Conservation (phyloP, 2,113 vertebrate species). For the Falco punctatus region DNA sequence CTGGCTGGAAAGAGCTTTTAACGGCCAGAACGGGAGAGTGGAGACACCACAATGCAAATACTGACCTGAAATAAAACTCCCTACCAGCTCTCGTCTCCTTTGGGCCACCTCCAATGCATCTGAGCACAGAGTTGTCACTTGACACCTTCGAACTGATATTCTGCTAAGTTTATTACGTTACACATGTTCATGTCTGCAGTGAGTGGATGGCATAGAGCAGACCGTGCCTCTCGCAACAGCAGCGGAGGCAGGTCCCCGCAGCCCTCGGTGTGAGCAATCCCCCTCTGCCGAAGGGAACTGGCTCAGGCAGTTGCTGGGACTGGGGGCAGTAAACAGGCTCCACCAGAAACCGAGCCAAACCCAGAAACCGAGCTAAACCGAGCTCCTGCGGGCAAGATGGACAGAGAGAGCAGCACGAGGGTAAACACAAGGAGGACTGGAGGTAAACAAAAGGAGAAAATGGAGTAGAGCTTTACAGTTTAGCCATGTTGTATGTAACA, state of each 20-base stretch:
- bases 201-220: neutral
- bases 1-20: neutral
- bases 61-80: neutral
- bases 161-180: neutral
- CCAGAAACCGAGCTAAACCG: neutral
- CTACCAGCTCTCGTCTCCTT: fast-evolving
- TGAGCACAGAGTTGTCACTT: too few species aligned
- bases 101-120: neutral
- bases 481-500: fast-evolving
- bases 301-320: fast-evolving
- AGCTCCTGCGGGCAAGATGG: fast-evolving
- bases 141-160: fast-evolving
- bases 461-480: fast-evolving
- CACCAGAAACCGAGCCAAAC: neutral
- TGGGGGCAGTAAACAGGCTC: too few species aligned
- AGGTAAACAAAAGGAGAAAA: neutral
- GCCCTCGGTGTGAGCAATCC: fast-evolving
- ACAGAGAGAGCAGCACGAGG: fast-evolving
- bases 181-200: fast-evolving
- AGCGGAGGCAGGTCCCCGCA: fast-evolving
- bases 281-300: neutral
- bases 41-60: neutral
- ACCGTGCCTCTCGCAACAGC: too few species aligned
- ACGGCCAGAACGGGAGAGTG: fast-evolving
- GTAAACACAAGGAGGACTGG: neutral